phyloP scores from a whole-genome alignment of 2,888 invertebrate genomes.

The Xestia rhomboidea region DNA sequence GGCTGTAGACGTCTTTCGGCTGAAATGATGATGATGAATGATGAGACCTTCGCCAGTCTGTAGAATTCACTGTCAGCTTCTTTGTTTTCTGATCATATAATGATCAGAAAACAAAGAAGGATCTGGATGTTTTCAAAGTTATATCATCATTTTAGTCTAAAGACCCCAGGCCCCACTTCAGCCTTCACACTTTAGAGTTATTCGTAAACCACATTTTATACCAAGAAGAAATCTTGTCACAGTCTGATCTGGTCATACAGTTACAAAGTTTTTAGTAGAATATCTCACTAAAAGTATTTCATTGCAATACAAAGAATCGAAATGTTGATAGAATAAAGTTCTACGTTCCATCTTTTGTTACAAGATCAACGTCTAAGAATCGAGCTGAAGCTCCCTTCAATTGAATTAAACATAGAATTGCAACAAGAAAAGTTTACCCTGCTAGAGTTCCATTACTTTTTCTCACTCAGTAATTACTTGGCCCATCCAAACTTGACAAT shows the following conservation, averaged over 20 bases:
- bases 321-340: constrained; percentile 20
- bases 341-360: neutral
- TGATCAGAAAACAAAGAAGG: too few relatives aligned
- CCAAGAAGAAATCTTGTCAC: neutral
- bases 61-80: too few relatives aligned
- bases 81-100: too few relatives aligned
- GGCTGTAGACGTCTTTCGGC: too few relatives aligned
- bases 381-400: constrained; percentile 5
- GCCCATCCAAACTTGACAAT: constrained; percentile 58
- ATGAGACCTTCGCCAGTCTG: neutral
- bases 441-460: constrained; percentile 54
- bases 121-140: too few relatives aligned
- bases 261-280: constrained; percentile 3
- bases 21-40: too few relatives aligned
- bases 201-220: neutral
- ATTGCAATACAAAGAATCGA: neutral
- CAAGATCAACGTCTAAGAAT: constrained; percentile 1
- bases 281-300: constrained; percentile 5
- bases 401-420: constrained; percentile 34
- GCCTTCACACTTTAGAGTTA: neutral
- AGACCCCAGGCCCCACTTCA: too few relatives aligned
- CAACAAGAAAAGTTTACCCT: constrained; percentile 20
- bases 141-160: too few relatives aligned
- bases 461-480: constrained; percentile 52
- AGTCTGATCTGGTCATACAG: neutral